These are phyloP conservation scores for Papilio dardanus DNA, from an alignment of 1,140 invertebrate species.

Conservation along the genomic window DNA sequence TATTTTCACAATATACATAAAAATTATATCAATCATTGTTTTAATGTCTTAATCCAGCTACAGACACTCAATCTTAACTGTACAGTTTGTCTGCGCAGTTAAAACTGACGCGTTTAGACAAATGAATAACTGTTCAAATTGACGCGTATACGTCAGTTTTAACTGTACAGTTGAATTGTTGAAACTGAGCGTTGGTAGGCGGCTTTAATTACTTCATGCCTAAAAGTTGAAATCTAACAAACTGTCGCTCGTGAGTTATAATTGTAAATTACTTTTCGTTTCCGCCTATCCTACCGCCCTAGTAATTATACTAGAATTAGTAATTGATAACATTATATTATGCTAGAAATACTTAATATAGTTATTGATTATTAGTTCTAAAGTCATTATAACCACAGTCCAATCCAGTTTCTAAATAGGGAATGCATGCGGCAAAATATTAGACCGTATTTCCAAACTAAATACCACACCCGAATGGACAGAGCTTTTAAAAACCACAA, in stretches of 20 bases:
- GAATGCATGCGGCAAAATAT: slow-evolving; percentile 31
- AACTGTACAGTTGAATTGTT: too few species aligned
- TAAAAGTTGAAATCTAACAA: too few species aligned
- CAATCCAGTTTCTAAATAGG: neutral
- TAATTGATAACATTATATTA: neutral
- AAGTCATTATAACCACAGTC: neutral
- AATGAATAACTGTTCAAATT: too few species aligned
- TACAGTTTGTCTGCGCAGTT: too few species aligned
- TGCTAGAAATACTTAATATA: neutral
- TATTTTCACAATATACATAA: slow-evolving; percentile 19
- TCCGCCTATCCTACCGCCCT: neutral
- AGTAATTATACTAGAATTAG: neutral
- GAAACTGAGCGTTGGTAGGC: too few species aligned
- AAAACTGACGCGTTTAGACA: too few species aligned
- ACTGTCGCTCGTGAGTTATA: too few species aligned
- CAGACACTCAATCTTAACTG: too few species aligned
- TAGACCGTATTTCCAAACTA: slow-evolving; percentile 55
- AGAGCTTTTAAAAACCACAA: slow-evolving; percentile 57
- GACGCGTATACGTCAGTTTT: too few species aligned
- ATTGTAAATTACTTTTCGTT: neutral
- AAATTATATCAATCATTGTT: neutral
- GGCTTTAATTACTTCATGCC: too few species aligned
- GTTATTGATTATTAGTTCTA: neutral
- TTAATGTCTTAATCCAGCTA: neutral
- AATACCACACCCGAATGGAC: slow-evolving; percentile 62